A percentile compares a stretch with the other conserved stretches of the same genome.
Conservation (phyloP, 1,140 invertebrate species). For the Drosophila arizonae region DNA sequence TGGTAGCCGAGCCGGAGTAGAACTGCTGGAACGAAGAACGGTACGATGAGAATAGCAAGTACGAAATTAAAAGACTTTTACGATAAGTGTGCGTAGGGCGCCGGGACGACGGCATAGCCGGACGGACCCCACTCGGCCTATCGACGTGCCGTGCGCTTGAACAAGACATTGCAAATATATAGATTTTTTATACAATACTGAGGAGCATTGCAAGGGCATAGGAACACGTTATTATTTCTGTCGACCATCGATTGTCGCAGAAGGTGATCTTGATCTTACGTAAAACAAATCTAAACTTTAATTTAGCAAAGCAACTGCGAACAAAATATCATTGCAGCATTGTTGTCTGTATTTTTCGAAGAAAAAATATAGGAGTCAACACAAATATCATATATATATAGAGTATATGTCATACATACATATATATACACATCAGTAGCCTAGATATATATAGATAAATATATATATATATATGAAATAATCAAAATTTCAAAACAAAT, state of each 20-base stretch:
- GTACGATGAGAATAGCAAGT: slow-evolving; percentile 23
- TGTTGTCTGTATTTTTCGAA: slow-evolving; percentile 55
- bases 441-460: slow-evolving; percentile 37
- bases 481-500: slow-evolving; percentile 46
- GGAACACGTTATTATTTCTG: slow-evolving; percentile 58
- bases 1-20: neutral
- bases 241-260: slow-evolving; percentile 54
- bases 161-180: slow-evolving; percentile 44
- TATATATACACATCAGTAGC: slow-evolving; percentile 19
- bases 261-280: slow-evolving; percentile 77
- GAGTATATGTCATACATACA: slow-evolving; percentile 11
- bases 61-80: slow-evolving; percentile 76
- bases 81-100: slow-evolving; percentile 53
- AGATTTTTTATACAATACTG: slow-evolving; percentile 36
- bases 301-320: slow-evolving; percentile 66
- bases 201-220: slow-evolving; percentile 67
- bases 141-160: slow-evolving; percentile 20
- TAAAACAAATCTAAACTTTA: slow-evolving; percentile 48
- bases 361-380: slow-evolving; percentile 51
- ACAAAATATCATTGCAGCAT: slow-evolving; percentile 46
- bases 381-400: slow-evolving; percentile 23
- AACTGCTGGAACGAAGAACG: neutral
- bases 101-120: slow-evolving; percentile 57
- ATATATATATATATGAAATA: slow-evolving; percentile 29
- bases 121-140: slow-evolving; percentile 33